Base-by-base conservation (phyloP, 2,113 vertebrate genomes). In the Tichodroma muraria region DNA sequence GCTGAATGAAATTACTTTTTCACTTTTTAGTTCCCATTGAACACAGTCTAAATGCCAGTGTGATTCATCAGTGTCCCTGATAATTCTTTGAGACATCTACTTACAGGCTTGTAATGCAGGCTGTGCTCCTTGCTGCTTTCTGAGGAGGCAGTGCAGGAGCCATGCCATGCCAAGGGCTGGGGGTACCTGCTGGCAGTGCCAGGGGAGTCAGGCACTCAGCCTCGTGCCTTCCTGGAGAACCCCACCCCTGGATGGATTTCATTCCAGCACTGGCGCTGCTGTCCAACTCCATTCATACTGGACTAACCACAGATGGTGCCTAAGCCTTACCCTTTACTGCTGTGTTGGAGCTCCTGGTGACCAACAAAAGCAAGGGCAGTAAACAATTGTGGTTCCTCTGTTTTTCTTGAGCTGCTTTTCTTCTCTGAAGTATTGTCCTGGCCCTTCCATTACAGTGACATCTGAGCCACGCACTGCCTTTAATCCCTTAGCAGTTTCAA, bases 1-100 rank as follows among this genome's bases (percentile, higher is more conserved):
- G 28, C 20, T 70, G 31, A 70, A 81, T 44, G 37, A 89, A 85
- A 90, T 90, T 50, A 38, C 18, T 40, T 90, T 94, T 96, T 79
- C 68, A 70, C 10, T 52, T 89, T 61, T 82, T 70, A 76, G 4
- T 28, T 85, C 57, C 72, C 45, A 23, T 5, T 27, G 42, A 89
- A 15, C 17, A 53, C 3, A 5, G 24, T 31, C 19, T 60, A 53
- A 72, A 79, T 68, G 68, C 49, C 56, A 88, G 6, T n/a, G 45
- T 54, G 38, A 85, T 95, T 90, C 64, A 70, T 85, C 90, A 96
- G 2, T 30, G 38, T 70, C 56, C 22, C 56, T 50, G 77, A 14
- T 31, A 90, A 77, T 81, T 83, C 85, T 45, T 45, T 38, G 75
- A 63, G 88, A 56, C 42, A 40, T 27, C 27, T 31, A 4, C 25